Evolutionary conservation across 2,113 vertebrate species (phyloP).

Genomic region (Paraplagusia blochii): DNA sequence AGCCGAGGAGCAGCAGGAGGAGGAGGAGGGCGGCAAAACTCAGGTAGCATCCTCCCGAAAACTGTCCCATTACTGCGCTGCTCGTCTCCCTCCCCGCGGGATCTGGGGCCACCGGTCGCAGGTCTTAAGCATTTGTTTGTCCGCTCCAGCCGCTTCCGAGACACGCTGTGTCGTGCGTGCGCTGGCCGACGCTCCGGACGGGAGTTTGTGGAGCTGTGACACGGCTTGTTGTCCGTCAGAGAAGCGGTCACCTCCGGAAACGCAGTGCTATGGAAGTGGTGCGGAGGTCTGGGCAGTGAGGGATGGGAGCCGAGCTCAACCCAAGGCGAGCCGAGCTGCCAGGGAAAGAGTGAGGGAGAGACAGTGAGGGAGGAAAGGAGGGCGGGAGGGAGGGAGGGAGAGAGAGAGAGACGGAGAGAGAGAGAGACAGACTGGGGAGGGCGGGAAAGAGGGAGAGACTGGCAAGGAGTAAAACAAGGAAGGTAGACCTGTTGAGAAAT

Average conservation of each 20-base stretch:
- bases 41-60: slow-evolving; percentile 59
- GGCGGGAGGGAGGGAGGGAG: not conserved
- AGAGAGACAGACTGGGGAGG: not conserved
- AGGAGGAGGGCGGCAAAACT: slow-evolving; percentile 56
- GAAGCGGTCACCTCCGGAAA: slow-evolving; percentile 36
- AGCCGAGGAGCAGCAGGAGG: slow-evolving; percentile 41
- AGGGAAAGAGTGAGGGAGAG: slow-evolving; percentile 25
- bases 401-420: slow-evolving; percentile 4
- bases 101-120: slow-evolving; percentile 51
- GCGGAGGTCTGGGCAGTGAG: slow-evolving; percentile 25
- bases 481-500: slow-evolving; percentile 52
- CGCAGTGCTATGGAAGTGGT: slow-evolving; percentile 46
- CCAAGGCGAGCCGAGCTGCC: slow-evolving; percentile 14
- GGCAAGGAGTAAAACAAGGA: not conserved
- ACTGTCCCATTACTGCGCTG: slow-evolving; percentile 68
- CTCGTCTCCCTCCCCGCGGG: slow-evolving; percentile 51
- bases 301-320: not conserved
- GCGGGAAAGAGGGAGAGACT: not conserved
- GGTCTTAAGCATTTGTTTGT: slow-evolving; percentile 52
- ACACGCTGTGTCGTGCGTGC: not conserved
- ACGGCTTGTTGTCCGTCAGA: slow-evolving; percentile 14
- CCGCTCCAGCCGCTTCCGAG: slow-evolving; percentile 20
- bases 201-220: not conserved
- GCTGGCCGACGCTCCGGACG: not conserved
- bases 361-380: slow-evolving; percentile 14